These are phyloP conservation scores for Colius striatus DNA, from an alignment of 2,113 vertebrate genomes.

Conservation along the genomic window DNA sequence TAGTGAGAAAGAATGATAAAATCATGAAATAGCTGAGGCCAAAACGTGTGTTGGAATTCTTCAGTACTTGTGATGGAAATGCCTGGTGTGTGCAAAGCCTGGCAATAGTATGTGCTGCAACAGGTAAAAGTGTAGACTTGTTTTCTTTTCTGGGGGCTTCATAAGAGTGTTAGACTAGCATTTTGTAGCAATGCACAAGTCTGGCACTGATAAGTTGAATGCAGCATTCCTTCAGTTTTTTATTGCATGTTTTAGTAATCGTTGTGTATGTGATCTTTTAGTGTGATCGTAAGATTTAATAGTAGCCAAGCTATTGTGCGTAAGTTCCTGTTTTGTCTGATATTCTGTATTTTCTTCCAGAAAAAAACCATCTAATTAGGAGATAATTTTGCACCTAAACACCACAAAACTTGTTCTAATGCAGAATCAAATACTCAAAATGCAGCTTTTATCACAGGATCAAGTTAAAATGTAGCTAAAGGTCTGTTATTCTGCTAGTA, in stretches of 20 bases:
- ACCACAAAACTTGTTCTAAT: neutral
- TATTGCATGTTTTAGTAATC: neutral
- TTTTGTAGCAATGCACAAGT: neutral
- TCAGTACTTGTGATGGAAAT: neutral
- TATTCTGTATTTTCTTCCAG: neutral
- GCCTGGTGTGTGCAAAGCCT: neutral
- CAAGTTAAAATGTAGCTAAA: neutral
- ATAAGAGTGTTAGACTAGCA: neutral
- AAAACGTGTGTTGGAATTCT: neutral
- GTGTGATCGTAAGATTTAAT: neutral
- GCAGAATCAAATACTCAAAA: neutral
- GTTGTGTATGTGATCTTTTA: neutral
- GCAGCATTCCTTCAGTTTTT: neutral
- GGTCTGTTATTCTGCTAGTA: neutral
- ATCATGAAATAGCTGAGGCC: neutral
- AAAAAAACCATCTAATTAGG: neutral
- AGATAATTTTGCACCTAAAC: neutral
- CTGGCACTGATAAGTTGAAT: neutral
- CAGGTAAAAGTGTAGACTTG: neutral
- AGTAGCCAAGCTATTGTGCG: neutral
- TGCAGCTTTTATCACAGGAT: neutral
- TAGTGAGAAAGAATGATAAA: neutral
- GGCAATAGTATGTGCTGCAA: neutral
- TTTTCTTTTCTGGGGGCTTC: neutral
- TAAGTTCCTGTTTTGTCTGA: neutral